Evolutionary conservation across 2,888 invertebrate species (phyloP), one percentile per base, ranked within the genome.

Genomic region (Acleris literana): DNA sequence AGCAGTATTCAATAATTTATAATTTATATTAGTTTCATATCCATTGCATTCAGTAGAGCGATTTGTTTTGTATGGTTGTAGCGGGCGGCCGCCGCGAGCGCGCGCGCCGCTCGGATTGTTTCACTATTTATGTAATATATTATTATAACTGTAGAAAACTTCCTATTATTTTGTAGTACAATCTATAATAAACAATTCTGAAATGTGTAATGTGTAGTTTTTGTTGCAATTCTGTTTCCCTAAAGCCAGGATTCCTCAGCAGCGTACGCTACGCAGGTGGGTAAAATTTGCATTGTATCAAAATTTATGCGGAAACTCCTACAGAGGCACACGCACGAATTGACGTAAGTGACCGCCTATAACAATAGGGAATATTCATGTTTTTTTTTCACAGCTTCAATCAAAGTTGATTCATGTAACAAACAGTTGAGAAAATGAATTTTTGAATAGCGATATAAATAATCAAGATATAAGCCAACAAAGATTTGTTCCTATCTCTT

Each of bases 91-190:
- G 16, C 82, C 78, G 76, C 70, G 72, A 81, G 74, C 78, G 84
- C 33, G 33, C 2, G 33, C 81, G 81, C 84, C 86, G 84, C 85
- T 85, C 80, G 85, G 85, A 85, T 86, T 86, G 85, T 87, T 89
- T 89, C 80, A 83, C 85, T 88, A 90, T 90, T 88, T 90, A 88
- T 92, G 90, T 92, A 90, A 86, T 85, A 90, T 90, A 88, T 87
- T 83, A 88, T 85, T 85, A 83, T 90, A 90, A 88, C 83, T 90
- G 91, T 92, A 92, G 92, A 91, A 85, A 92, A 85, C 88, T 91
- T 92, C 92, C 92, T 92, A 92, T 92, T 92, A 92, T 92, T 92
- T 92, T 92, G 92, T 92, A 92, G 92, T 92, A 92, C 90, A 92
- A 92, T 91, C 87, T 89, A 90, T 90, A 90, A 90, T 92, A 92